Percentiles rank a stretch among this genome's conserved stretches.
phyloP scores from a whole-genome alignment of 2,797 vertebrate genomes.

The Aselliscus stoliczkanus region DNA sequence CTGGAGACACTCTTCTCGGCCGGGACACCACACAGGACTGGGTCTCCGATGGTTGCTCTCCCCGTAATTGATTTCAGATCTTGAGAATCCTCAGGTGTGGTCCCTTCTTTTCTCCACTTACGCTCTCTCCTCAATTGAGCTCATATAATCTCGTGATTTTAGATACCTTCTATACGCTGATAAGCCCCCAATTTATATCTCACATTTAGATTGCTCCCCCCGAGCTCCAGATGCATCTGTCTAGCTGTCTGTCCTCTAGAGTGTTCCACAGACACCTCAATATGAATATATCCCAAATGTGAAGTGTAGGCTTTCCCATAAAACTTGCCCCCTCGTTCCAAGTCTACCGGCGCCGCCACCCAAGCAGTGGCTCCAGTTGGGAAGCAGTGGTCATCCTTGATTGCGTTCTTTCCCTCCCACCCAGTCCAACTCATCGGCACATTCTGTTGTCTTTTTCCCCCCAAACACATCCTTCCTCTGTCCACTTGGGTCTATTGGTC shows the following conservation, averaged over 20 bases:
- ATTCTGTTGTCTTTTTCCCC: background rate
- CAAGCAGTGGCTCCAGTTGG: background rate
- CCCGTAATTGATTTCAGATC: background rate
- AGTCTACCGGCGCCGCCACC: no score
- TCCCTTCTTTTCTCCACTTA: background rate
- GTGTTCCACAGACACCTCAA: background rate
- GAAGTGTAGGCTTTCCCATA: background rate
- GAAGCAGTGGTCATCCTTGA: background rate
- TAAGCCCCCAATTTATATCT: background rate
- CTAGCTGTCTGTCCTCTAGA: background rate
- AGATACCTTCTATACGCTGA: background rate
- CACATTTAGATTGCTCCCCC: background rate
- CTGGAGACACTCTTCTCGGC: background rate
- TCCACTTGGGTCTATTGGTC: background rate
- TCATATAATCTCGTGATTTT: background rate
- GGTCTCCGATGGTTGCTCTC: background rate
- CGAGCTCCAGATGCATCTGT: background rate
- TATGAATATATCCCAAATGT: background rate
- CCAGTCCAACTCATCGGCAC: background rate
- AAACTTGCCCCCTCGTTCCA: background rate
- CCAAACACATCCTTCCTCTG: background rate
- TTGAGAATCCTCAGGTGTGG: background rate
- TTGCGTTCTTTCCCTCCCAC: no score
- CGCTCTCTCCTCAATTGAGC: background rate
- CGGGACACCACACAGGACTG: background rate